Base-by-base conservation (phyloP, 2,797 vertebrate genomes). In the Meda fulgida region DNA sequence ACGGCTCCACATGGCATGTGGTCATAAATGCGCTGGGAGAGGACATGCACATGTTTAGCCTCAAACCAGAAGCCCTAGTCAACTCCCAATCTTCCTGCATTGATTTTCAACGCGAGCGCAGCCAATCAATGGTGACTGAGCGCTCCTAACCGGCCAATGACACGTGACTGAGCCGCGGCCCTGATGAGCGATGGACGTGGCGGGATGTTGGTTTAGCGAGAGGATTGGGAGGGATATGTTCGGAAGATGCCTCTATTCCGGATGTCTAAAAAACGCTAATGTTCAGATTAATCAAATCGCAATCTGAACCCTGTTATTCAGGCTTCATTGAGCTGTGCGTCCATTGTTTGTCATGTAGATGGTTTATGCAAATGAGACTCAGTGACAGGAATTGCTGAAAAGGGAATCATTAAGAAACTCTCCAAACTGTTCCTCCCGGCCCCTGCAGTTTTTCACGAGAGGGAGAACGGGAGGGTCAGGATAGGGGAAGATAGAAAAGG, bases 281-380 rank as follows among this genome's bases (percentile, higher is more conserved):
- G 87, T 87, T 90, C 80, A 82, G 81, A 91, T 92, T 90, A 91
- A 90, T 92, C 90, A 92, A 89, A 83, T 86, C 83, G 80, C 40
- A 79, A 87, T 92, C 90, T 91, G 91, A 94, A 94, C 91, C 91
- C 92, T 93, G 90, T 92, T 93, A 94, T 95, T 95, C 93, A 93
- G 89, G 91, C 94, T 95, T 94, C 95, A 91, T 86, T 91, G 91
- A 91, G 87, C 89, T 90, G 89, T 88, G 87, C 67, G 84, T 89
- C 89, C 87, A 90, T 90, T 91, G 89, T 92, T 92, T 92, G 89
- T 90, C 90, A 91, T 90, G 87, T 89, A 91, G 91, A 92, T 91
- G 85, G 88, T 83, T 92, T 91, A 92, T 91, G 90, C 89, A 90
- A 90, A 92, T 92, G 86, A 89, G 71, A 70, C 83, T 84, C 70